Evolutionary conservation across 2,888 invertebrate species (phyloP), one percentile per base, ranked within the genome.

Genomic region (Drosophila algonquin): DNA sequence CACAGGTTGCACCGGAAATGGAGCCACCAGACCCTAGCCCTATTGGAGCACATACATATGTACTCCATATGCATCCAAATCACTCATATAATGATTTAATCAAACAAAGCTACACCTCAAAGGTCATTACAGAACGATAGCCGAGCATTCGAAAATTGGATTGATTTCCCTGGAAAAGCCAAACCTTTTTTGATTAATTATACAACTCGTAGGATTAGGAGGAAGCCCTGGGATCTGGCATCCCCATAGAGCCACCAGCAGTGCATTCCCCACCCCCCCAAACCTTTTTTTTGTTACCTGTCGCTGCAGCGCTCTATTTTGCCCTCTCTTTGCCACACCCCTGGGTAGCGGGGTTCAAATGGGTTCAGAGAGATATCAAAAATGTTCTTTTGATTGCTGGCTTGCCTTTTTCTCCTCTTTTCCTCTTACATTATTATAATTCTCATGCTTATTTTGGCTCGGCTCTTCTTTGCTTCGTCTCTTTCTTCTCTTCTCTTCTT

Each of bases 161-260:
- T 85, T 80, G 75, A 82, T 72, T 85, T 80, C 35, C 27, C 21
- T 30, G 57, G 53, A 63, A 63, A 71, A 63, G 62, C 8, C 14
- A 16, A 51, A 21, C 50, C 50, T 52, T 27, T 79, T 79, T 79
- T 82, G 83, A 82, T 86, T 82, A 82, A 82, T 85, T 82, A 82
- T 60, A 78, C n/a, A n/a, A n/a, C 40, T 40, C n/a, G 40, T 40
- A 40, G n/a, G 40, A 40, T n/a, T n/a, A n/a, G n/a, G n/a, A n/a
- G n/a, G n/a, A 40, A 6, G n/a, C 14, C 6, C 40, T n/a, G n/a
- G 7, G 40, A 40, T 40, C 40, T 40, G 2, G 27, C 40, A 30
- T 30, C 6, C 21, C 18, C 35, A 56, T 12, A 30, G 30, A 14
- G 27, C 10, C n/a, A 14, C 40, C 40, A 21, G 18, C 40, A 40